Evolutionary conservation across 2,797 vertebrate species (phyloP), one percentile per base, ranked within the genome.

Genomic region (Acrossocheilus wenchowensis): DNA sequence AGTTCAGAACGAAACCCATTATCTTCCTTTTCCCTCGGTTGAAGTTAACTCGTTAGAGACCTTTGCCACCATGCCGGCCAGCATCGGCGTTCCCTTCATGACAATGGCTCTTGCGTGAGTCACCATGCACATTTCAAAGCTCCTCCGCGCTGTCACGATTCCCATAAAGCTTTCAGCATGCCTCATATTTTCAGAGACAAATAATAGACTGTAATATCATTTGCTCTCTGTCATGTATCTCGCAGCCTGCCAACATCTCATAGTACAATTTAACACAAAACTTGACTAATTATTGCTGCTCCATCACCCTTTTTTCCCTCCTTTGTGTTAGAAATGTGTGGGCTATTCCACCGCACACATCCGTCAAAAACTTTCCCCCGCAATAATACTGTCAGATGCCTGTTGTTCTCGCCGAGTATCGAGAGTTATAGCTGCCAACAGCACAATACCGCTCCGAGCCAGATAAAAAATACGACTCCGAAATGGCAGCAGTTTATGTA

Each of bases 221-320:
- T 91, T 90, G 90, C 90, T 91, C 86, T 92, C 91, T 88, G 89
- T 93, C 89, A 85, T 89, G 88, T 87, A 82, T 90, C 5, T 6
- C 34, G 60, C 34, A 54, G 91, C 78, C 78, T 87, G 87, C 91
- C 86, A 39, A 75, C 82, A 82, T 91, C 88, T 88, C 75, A 8
- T 82, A 78, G 92, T 90, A 71, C 87, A 75, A 88, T 87, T 86
- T 91, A 90, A 90, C 92, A 91, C 91, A 92, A 88, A 93, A 93
- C 93, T 92, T 91, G 89, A 90, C 93, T 92, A 89, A 85, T 88
- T 89, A 30, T 91, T 82, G 90, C 81, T 86, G 87, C 91, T 86
- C 75, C 54, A 64, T 41, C 73, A n/a, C 87, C 89, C 85, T 71
- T 84, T 83, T 75, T 54, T 62, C 83, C 23, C 78, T 86, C 83